Conservation (phyloP, 2,888 invertebrate species). For the Limnephilus lunatus region DNA sequence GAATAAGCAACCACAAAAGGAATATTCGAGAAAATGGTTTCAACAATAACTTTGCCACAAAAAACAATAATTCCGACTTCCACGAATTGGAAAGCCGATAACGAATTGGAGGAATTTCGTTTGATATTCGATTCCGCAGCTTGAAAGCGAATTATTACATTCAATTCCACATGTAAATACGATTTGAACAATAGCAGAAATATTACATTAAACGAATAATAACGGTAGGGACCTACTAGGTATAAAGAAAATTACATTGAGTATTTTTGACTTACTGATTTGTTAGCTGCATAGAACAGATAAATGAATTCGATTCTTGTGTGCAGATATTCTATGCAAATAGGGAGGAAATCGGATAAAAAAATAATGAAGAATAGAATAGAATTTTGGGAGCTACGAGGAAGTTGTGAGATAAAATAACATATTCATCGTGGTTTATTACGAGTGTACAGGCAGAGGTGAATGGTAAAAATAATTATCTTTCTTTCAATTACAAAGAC, state of each 20-base stretch:
- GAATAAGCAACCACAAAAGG: neutral
- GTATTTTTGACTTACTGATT: no score
- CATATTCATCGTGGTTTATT: neutral
- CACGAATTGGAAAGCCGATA: neutral
- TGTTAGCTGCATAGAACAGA: no score
- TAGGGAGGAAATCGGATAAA: neutral
- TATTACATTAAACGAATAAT: neutral
- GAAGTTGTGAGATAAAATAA: neutral
- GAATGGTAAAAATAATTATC: no score
- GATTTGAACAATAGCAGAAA: neutral
- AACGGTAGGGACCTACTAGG: no score
- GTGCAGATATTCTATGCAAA: no score
- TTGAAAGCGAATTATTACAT: neutral
- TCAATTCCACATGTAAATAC: neutral
- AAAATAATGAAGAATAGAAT: neutral
- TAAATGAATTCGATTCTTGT: neutral
- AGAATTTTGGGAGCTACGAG: neutral
- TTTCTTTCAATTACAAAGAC: no score
- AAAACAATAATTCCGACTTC: neutral
- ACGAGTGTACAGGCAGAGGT: no score
- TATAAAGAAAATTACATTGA: no score
- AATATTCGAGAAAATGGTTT: neutral
- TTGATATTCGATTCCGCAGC: neutral
- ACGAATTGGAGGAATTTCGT: neutral
- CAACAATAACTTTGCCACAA: neutral